phyloP scores from a whole-genome alignment of 2,113 vertebrate species.

The Herpetotheres cachinnans region DNA sequence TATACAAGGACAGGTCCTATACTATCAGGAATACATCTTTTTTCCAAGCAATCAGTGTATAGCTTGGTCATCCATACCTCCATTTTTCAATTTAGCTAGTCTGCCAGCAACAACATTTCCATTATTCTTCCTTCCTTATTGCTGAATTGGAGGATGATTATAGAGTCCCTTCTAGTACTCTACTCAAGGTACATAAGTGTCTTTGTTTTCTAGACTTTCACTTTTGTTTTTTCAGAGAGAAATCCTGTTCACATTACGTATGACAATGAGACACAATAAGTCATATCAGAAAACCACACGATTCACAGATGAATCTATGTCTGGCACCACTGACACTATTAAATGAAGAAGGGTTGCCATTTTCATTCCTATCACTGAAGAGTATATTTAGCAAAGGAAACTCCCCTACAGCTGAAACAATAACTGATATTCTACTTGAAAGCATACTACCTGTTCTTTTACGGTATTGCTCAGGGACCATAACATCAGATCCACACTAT shows the following conservation, averaged over 20 bases:
- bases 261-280: not conserved
- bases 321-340: not conserved
- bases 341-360: not conserved
- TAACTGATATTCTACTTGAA: not conserved
- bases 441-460: not conserved
- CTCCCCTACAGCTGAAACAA: not conserved
- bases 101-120: not conserved
- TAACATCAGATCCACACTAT: not conserved
- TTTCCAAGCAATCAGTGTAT: not conserved
- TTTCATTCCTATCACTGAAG: not conserved
- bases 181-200: not conserved
- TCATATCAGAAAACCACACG: not conserved
- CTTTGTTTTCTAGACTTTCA: not conserved
- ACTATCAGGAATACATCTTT: not conserved
- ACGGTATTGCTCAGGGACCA: not conserved
- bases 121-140: not conserved
- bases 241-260: not conserved
- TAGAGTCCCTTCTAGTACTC: not conserved
- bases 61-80: not conserved
- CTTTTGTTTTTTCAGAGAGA: not conserved
- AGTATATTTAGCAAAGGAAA: not conserved
- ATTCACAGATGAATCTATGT: not conserved
- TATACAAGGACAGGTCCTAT: not conserved
- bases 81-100: not conserved
- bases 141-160: not conserved